Conservation (phyloP, 2,113 vertebrate species). For the Monarcha castaneiventris region DNA sequence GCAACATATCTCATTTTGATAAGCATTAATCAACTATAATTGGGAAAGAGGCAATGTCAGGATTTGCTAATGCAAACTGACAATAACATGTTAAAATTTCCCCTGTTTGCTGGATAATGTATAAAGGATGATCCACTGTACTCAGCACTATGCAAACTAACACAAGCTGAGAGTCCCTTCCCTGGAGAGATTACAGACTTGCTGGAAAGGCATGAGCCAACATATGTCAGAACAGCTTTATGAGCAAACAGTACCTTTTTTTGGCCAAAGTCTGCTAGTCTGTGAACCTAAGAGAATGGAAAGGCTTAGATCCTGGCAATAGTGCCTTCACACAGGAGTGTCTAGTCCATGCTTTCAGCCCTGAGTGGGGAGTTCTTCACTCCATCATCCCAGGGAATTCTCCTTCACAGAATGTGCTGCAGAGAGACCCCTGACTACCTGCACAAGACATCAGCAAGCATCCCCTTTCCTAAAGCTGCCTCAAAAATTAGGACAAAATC, state of each 20-base stretch:
- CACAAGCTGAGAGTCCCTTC: neutral
- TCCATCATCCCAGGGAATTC: neutral
- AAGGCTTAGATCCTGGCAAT: neutral
- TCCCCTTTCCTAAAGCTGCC: neutral
- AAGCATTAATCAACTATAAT: neutral
- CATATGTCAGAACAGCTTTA: neutral
- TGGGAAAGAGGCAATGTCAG: neutral
- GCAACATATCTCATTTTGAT: neutral
- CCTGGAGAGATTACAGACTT: neutral
- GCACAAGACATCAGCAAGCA: neutral
- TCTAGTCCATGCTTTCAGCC: neutral
- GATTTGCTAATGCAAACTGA: neutral
- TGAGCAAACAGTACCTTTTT: neutral
- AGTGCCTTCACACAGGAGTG: neutral
- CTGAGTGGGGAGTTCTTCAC: neutral
- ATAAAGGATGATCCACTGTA: neutral
- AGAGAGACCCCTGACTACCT: neutral
- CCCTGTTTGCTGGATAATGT: neutral
- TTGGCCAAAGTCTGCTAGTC: neutral
- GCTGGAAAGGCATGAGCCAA: neutral
- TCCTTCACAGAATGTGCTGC: neutral
- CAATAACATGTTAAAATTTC: neutral
- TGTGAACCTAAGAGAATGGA: neutral
- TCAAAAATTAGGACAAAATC: neutral
- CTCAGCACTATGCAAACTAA: neutral